A percentile compares a stretch with the other conserved stretches of the same genome.
phyloP scores from a whole-genome alignment of 2,113 vertebrate genomes.

The Semicossyphus pulcher region DNA sequence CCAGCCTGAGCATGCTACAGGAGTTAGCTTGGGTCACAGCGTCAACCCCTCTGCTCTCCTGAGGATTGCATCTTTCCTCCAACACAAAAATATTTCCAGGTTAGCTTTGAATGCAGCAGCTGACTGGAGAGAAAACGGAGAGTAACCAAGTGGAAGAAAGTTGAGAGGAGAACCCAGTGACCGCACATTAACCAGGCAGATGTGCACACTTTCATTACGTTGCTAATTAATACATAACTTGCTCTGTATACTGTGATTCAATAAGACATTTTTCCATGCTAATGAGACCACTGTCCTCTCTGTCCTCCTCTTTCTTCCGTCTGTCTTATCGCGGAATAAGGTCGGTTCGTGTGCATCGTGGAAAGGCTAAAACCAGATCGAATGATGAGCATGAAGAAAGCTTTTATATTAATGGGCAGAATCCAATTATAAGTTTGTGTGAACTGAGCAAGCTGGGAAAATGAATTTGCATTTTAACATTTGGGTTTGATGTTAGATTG shows the following conservation, averaged over 20 bases:
- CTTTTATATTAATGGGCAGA: conserved; percentile 76
- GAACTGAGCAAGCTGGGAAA: conserved; percentile 66
- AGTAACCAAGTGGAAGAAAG: conserved; percentile 47
- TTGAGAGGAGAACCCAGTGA: conserved; percentile 82
- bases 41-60: not conserved
- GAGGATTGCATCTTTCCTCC: not conserved
- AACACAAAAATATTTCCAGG: not conserved
- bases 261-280: conserved; percentile 93
- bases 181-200: conserved; percentile 86
- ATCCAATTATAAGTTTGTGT: conserved; percentile 84
- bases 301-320: conserved; percentile 14
- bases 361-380: conserved; percentile 58
- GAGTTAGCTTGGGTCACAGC: not conserved
- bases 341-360: conserved; percentile 48
- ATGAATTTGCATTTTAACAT: conserved; percentile 78
- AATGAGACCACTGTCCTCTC: conserved; percentile 87
- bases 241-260: conserved; percentile 86
- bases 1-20: conserved; percentile 8
- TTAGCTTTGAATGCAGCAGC: conserved; percentile 15
- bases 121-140: conserved; percentile 2
- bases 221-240: conserved; percentile 93
- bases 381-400: conserved; percentile 73
- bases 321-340: conserved; percentile 44
- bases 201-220: conserved; percentile 87
- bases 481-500: conserved; percentile 79